Base-by-base conservation (phyloP, 2,797 vertebrate genomes). In the Argya squamiceps region DNA sequence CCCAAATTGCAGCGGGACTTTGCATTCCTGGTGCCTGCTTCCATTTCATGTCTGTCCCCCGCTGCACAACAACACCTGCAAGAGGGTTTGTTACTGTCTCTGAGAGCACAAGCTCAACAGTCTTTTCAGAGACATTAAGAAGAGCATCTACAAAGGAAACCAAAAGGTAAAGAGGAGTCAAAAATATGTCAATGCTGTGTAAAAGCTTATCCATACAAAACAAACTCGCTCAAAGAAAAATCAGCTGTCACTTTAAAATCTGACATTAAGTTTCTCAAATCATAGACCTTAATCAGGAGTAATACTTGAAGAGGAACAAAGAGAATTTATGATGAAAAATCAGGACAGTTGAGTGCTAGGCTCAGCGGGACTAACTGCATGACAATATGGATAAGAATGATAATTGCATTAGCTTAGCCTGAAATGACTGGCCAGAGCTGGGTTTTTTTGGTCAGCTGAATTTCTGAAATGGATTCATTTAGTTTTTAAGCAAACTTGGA, bases 301-400 rank as follows among this genome's bases (percentile, higher is more conserved):
- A 88, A 91, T 67, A 73, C 59, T 87, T 95, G 63, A 93, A 82
- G 82, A 73, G 32, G 84, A 96, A 94, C 88, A 96, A 96, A 97
- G 92, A 93, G 91, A 96, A 96, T 96, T 84, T 93, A 71, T 92
- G 92, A 95, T 94, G 94, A 95, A 93, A 95, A 96, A 84, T 83
- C 69, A 92, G 93, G 91, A 86, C 59, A 91, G 90, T 84, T 80
- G 83, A 52, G 34, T 64, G 7, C 47, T 60, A 76, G 58, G 84
- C 84, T 88, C 92, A 93, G 94, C 21, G 1, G 92, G 83, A 92
- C 92, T 96, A 96, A 96, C 96, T 91, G 79, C 96, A 82, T 82
- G 81, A 95, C 53, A 70, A 71, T 81, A 89, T 67, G 94, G 85
- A 84, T 84, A 82, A 96, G 93, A 95, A 97, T 71, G 44, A 93